These are phyloP conservation scores for Desmodus rotundus DNA, from an alignment of 2,113 vertebrate genomes.

Conservation along the genomic window DNA sequence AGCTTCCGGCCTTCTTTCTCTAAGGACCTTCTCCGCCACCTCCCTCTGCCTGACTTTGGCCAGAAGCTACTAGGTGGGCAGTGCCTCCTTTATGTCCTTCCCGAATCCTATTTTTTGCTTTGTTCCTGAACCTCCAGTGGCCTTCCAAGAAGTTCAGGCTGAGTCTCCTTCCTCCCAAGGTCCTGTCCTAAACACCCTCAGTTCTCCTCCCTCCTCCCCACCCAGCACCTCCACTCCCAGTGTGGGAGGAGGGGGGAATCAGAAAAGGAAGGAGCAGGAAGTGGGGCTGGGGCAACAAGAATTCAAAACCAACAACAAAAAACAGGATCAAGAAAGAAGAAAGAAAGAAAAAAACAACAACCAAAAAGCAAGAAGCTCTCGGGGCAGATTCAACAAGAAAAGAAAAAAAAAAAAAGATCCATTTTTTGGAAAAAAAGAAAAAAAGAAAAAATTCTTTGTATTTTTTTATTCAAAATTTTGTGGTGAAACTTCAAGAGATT, in stretches of 20 bases:
- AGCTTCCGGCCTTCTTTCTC: not conserved
- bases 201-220: not conserved
- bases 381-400: conserved; percentile 74
- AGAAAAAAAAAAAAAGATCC: conserved; percentile 65
- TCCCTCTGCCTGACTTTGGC: not conserved
- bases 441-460: conserved; percentile 70
- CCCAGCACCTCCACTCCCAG: conserved; percentile 46
- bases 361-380: conserved; percentile 71
- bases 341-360: conserved; percentile 68
- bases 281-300: conserved; percentile 65
- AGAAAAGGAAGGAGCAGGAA: conserved; percentile 71
- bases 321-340: conserved; percentile 73
- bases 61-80: not conserved
- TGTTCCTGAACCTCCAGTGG: not conserved
- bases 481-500: conserved; percentile 72
- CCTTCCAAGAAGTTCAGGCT: not conserved
- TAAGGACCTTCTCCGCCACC: not conserved
- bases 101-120: not conserved
- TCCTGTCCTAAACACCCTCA: conserved; percentile 34
- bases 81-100: not conserved
- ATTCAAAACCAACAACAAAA: conserved; percentile 70
- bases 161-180: not conserved
- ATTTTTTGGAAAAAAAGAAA: conserved; percentile 64
- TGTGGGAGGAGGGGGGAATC: conserved; percentile 38
- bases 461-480: conserved; percentile 69